phyloP scores from a whole-genome alignment of 2,113 vertebrate genomes.

The Osmerus mordax region DNA sequence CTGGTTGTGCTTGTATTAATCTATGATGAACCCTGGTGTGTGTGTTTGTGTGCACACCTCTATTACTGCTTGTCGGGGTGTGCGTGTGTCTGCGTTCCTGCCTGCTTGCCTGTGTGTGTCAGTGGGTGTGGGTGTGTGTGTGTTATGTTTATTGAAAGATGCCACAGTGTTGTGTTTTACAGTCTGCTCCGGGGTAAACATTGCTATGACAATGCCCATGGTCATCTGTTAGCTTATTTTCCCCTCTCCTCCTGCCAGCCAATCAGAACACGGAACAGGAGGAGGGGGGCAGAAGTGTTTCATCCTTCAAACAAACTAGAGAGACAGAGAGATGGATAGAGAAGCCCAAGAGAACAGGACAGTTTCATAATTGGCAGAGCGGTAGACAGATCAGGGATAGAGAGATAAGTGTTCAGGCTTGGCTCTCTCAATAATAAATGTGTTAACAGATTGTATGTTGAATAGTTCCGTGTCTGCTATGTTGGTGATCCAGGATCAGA shows the following conservation, averaged over 20 bases:
- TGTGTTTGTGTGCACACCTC: neutral
- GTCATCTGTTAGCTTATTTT: constrained; percentile 7
- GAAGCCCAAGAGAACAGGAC: neutral
- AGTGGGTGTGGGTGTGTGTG: constrained; percentile 6
- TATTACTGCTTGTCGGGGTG: constrained; percentile 3
- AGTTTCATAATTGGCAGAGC: neutral
- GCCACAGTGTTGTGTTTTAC: constrained; percentile 46
- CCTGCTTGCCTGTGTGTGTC: constrained; percentile 5
- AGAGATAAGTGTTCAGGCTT: too few species aligned
- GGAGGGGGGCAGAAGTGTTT: neutral
- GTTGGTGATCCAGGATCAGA: too few species aligned
- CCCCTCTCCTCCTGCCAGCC: constrained; percentile 3
- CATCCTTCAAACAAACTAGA: neutral
- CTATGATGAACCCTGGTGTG: neutral
- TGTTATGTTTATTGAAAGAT: constrained; percentile 50
- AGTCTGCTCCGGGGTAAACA: constrained; percentile 36
- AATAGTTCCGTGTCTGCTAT: too few species aligned
- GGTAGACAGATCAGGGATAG: neutral
- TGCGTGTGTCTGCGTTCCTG: constrained; percentile 19
- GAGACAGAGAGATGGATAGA: neutral
- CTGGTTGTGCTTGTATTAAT: neutral
- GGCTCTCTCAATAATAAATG: too few species aligned
- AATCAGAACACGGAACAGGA: neutral
- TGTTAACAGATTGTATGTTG: too few species aligned
- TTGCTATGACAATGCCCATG: constrained; percentile 9